These are phyloP conservation scores for Oreochromis spilurus DNA, from an alignment of 2,113 vertebrate genomes.

Conservation along the genomic window DNA sequence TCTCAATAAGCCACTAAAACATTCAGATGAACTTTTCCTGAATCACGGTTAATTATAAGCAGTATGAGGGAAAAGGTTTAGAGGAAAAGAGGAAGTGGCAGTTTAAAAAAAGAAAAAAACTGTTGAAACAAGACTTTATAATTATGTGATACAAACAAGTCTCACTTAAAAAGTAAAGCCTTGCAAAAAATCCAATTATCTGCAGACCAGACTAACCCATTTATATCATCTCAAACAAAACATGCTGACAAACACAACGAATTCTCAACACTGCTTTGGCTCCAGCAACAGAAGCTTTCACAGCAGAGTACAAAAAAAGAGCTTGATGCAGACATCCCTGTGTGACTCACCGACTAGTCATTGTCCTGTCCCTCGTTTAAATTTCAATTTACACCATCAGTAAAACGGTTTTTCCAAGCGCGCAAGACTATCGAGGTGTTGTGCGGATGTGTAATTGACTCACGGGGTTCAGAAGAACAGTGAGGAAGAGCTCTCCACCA, in stretches of 20 bases:
- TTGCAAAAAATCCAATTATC: background rate
- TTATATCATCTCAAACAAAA: background rate
- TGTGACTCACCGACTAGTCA: constrained; percentile 23
- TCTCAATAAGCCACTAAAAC: background rate
- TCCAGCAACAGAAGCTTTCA: constrained; percentile 1
- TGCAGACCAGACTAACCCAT: background rate
- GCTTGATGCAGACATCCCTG: background rate
- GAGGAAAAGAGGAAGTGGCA: background rate
- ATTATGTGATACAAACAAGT: background rate
- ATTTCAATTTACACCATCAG: constrained; percentile 22
- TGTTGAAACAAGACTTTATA: background rate
- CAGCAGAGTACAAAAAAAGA: background rate
- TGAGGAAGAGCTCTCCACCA: constrained; percentile 94
- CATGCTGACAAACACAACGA: background rate
- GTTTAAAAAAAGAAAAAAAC: background rate
- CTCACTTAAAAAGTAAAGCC: background rate
- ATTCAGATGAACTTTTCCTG: background rate
- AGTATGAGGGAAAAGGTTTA: background rate
- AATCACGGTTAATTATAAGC: background rate
- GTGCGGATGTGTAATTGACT: constrained; percentile 54
- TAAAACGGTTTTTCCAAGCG: constrained; percentile 1
- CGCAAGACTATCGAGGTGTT: background rate
- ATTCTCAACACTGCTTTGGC: background rate
- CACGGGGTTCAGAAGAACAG: constrained; percentile 92
- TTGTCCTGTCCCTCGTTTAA: background rate